Percentiles rank a stretch among this genome's conserved stretches.
phyloP scores from a whole-genome alignment of 1,140 invertebrate species.

The Ips typographus region DNA sequence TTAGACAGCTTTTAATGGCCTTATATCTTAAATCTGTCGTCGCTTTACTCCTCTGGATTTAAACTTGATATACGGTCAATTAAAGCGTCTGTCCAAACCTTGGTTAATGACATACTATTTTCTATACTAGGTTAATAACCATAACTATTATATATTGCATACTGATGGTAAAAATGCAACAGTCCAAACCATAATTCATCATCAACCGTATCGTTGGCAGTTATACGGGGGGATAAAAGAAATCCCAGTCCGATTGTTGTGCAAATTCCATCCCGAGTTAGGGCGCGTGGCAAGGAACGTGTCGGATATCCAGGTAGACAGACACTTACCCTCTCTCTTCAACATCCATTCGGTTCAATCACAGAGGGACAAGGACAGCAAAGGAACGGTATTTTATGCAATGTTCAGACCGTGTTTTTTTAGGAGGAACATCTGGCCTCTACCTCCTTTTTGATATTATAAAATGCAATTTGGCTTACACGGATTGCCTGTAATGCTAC shows the following conservation, averaged over 20 bases:
- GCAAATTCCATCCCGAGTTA: conserved; percentile 36
- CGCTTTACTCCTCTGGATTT: too few relatives aligned
- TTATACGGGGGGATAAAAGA: conserved; percentile 36
- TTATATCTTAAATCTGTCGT: too few relatives aligned
- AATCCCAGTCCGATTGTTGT: conserved; percentile 38
- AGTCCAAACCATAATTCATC: background rate
- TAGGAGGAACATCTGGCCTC: conserved; percentile 1
- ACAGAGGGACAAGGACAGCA: background rate
- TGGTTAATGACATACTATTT: too few relatives aligned
- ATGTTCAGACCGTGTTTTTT: background rate
- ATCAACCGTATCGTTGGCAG: conserved; percentile 26
- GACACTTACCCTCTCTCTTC: conserved; percentile 4
- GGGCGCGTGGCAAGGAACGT: conserved; percentile 39
- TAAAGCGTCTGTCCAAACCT: too few relatives aligned
- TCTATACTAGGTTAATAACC: too few relatives aligned
- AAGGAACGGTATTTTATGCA: conserved; percentile 4
- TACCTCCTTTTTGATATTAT: conserved; percentile 2
- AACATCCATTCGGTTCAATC: background rate
- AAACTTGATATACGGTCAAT: too few relatives aligned
- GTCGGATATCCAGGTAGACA: conserved; percentile 28
- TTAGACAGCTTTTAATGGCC: too few relatives aligned
- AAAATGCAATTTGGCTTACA: conserved; percentile 6
- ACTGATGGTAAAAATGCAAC: background rate
- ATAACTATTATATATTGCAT: too few relatives aligned
- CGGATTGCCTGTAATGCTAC: background rate